A percentile compares a stretch with the other conserved stretches of the same genome.
phyloP scores from a whole-genome alignment of 2,113 vertebrate species.

The Desmodus rotundus region DNA sequence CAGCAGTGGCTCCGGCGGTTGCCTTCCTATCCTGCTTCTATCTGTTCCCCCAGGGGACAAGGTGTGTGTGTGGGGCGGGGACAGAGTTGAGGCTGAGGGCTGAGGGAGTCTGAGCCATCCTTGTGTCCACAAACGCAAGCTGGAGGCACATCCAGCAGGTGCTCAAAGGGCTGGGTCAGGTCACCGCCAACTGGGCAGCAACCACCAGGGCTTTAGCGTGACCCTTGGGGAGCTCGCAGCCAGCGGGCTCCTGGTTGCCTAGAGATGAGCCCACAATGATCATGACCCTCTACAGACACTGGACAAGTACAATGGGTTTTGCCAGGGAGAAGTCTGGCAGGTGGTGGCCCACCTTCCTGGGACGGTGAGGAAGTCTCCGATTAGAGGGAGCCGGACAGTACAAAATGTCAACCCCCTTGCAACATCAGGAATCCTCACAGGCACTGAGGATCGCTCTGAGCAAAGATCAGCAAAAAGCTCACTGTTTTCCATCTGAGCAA shows the following conservation, averaged over 20 bases:
- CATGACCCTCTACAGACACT: background rate
- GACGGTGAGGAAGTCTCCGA: background rate
- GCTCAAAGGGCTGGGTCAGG: background rate
- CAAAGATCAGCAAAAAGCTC: background rate
- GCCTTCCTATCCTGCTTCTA: background rate
- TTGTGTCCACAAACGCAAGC: background rate
- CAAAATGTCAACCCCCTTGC: too few relatives aligned
- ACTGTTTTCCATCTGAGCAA: background rate
- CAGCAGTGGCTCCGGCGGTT: background rate
- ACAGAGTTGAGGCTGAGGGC: background rate
- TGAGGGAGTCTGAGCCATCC: background rate
- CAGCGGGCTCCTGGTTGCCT: too few relatives aligned
- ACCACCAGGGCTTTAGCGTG: rapidly evolving
- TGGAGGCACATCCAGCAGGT: background rate
- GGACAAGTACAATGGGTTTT: background rate
- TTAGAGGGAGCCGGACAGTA: background rate
- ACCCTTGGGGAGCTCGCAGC: background rate
- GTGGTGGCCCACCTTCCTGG: background rate
- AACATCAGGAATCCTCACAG: background rate
- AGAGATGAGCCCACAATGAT: background rate
- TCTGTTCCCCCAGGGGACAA: background rate
- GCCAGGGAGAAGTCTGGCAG: background rate
- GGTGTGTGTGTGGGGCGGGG: background rate
- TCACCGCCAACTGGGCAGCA: too few relatives aligned
- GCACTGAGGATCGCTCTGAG: background rate